These are phyloP conservation scores for Steinernema feltiae DNA, from an alignment of 1,140 invertebrate species.

Conservation along the genomic window DNA sequence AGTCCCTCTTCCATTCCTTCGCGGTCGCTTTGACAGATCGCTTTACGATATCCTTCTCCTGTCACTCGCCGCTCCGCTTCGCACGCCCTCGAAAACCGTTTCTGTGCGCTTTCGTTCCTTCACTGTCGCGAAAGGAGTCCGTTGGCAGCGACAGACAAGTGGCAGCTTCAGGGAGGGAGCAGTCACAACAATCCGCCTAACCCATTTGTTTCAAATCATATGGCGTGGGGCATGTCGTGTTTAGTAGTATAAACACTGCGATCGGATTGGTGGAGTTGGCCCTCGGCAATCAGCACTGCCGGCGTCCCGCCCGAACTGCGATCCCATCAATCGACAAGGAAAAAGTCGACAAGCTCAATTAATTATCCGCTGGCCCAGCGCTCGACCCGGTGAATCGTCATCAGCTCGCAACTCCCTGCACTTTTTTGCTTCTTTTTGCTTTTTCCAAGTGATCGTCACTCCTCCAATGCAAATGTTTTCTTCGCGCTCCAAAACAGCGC, in stretches of 20 bases:
- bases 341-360: neutral
- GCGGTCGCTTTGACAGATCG: neutral
- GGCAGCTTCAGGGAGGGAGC: neutral
- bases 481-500: neutral
- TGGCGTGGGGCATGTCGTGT: neutral
- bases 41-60: neutral
- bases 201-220: constrained; percentile 14
- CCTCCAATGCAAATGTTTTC: neutral
- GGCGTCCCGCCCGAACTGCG: neutral
- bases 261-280: neutral
- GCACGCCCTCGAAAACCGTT: too few relatives aligned
- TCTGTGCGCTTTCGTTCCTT: neutral
- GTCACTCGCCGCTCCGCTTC: neutral
- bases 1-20: neutral
- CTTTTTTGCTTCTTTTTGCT: neutral
- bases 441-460: neutral
- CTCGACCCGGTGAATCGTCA: neutral
- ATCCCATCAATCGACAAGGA: constrained; percentile 4
- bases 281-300: neutral
- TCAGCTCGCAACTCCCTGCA: neutral
- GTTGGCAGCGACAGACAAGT: neutral
- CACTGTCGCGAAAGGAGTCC: neutral
- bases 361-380: neutral
- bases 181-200: neutral
- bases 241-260: constrained; percentile 8